Evolutionary conservation across 1,140 invertebrate species (phyloP).

Genomic region (Nixonia krombeini): DNA sequence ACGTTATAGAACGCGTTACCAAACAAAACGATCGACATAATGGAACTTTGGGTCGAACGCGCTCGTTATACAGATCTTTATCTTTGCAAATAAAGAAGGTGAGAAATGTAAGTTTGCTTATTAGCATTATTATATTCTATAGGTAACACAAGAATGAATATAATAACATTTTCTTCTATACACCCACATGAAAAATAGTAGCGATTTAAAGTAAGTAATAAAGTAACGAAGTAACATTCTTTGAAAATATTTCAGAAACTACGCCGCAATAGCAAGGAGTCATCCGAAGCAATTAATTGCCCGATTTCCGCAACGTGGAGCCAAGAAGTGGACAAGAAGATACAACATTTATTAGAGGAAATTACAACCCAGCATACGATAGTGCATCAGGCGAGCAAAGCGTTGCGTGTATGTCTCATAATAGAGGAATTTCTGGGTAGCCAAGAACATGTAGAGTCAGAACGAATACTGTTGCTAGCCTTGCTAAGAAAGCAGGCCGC

Average conservation of each 20-base stretch:
- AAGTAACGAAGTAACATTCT: too few relatives aligned
- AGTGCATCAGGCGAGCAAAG: slow-evolving; percentile 41
- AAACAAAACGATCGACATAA: background rate
- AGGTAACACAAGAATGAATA: too few relatives aligned
- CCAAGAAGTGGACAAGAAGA: slow-evolving; percentile 14
- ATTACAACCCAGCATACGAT: slow-evolving; percentile 22
- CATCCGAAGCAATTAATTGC: too few relatives aligned
- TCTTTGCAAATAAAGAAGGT: background rate
- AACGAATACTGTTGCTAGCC: slow-evolving; percentile 31
- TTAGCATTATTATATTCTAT: too few relatives aligned
- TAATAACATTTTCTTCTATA: too few relatives aligned
- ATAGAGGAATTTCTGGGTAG: slow-evolving; percentile 37
- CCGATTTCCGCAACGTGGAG: too few relatives aligned
- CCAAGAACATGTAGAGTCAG: slow-evolving; percentile 36
- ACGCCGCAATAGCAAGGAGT: too few relatives aligned
- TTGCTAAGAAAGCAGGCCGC: slow-evolving; percentile 24
- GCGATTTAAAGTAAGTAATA: too few relatives aligned
- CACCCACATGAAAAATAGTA: too few relatives aligned
- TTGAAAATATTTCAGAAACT: too few relatives aligned
- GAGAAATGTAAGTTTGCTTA: too few relatives aligned
- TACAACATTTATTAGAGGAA: slow-evolving; percentile 24
- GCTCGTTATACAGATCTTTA: background rate
- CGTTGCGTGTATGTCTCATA: slow-evolving; percentile 33
- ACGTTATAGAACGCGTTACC: too few relatives aligned
- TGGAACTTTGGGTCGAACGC: background rate